Evolutionary conservation across 2,888 invertebrate species (phyloP).

Genomic region (Tipula helvola): DNA sequence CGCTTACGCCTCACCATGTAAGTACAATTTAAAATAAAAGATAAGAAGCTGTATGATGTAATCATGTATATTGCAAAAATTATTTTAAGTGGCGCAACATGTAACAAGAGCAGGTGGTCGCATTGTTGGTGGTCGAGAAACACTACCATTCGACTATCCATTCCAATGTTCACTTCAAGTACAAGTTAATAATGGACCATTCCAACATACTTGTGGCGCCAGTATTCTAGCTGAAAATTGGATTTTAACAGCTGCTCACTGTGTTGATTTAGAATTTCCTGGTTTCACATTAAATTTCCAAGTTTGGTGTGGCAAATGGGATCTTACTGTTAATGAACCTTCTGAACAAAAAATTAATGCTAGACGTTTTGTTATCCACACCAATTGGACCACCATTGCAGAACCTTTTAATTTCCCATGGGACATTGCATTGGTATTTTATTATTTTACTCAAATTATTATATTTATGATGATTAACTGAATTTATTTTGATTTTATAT

Average conservation of each 20-base stretch:
- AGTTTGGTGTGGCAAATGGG: constrained; percentile 5
- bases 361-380: neutral
- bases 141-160: neutral
- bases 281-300: neutral
- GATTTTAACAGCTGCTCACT: neutral
- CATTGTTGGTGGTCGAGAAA: neutral
- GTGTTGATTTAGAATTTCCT: neutral
- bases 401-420: neutral
- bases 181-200: neutral
- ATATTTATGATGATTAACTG: neutral
- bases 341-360: neutral
- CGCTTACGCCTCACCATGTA: neutral
- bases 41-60: too few relatives aligned
- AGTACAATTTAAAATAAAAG: neutral
- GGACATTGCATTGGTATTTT: neutral
- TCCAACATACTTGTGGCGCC: neutral
- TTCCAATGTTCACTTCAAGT: neutral
- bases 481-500: neutral
- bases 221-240: neutral
- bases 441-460: neutral
- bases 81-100: neutral
- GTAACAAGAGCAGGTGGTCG: neutral
- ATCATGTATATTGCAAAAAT: too few relatives aligned
- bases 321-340: neutral
- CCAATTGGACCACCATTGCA: neutral